phyloP scores from a whole-genome alignment of 2,797 vertebrate species.

The Cheirogaleus major region DNA sequence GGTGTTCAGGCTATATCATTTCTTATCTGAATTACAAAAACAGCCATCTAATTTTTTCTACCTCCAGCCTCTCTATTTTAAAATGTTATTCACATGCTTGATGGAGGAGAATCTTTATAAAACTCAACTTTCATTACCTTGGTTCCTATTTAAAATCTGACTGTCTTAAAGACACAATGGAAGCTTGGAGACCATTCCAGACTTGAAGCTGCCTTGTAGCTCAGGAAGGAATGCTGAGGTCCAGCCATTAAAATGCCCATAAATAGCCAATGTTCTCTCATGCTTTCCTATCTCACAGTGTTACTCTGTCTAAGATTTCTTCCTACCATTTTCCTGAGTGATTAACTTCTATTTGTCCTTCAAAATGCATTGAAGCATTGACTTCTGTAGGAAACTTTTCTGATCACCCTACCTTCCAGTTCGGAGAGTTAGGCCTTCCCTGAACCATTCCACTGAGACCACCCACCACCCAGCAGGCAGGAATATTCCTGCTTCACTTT shows the following conservation, averaged over 20 bases:
- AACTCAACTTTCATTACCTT: not conserved
- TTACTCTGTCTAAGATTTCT: not conserved
- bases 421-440: not conserved
- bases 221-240: not conserved
- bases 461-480: not conserved
- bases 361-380: not conserved
- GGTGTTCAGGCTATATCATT: not conserved
- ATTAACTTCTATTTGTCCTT: not conserved
- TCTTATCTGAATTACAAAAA: constrained; percentile 21
- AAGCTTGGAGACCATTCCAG: not conserved
- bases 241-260: not conserved
- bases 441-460: not conserved
- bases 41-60: not conserved
- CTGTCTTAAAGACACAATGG: not conserved
- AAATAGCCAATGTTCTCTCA: not conserved
- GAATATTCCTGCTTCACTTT: not conserved
- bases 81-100: not conserved
- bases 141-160: not conserved
- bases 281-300: not conserved
- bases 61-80: not conserved
- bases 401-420: not conserved
- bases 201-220: not conserved
- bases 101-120: not conserved
- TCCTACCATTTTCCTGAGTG: not conserved
- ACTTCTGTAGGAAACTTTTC: not conserved